A percentile compares a stretch with the other conserved stretches of the same genome.
phyloP scores from a whole-genome alignment of 1,140 invertebrate genomes.

The Pollicipes pollicipes region DNA sequence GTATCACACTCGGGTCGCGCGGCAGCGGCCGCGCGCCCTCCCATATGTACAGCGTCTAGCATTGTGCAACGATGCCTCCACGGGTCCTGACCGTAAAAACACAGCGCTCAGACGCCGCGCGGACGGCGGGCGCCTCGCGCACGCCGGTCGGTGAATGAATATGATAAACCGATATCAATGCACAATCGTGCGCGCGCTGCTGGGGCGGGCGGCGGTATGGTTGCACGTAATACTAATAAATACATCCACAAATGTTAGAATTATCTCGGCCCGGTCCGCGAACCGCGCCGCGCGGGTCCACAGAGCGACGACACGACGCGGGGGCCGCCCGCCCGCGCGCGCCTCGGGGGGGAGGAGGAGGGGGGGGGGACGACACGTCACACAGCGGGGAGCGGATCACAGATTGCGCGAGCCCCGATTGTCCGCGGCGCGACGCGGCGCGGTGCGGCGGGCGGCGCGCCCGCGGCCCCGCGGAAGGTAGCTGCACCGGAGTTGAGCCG shows the following conservation, averaged over 20 bases:
- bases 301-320: no score
- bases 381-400: neutral
- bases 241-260: constrained; percentile 2
- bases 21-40: neutral
- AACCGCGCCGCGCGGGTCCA: no score
- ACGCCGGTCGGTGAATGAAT: neutral
- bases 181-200: no score
- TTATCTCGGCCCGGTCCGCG: neutral
- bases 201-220: no score
- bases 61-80: neutral
- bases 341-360: no score
- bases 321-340: no score
- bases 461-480: neutral
- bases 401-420: neutral
- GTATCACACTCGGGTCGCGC: neutral
- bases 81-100: neutral
- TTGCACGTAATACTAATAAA: neutral
- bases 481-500: no score
- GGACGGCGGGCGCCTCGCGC: no score
- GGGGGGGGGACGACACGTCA: no score
- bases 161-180: neutral
- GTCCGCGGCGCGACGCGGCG: neutral
- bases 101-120: neutral
- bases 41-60: neutral
- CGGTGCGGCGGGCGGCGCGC: no score